Conservation (phyloP, 1,140 invertebrate genomes). For the Drosophila paulistorum region DNA sequence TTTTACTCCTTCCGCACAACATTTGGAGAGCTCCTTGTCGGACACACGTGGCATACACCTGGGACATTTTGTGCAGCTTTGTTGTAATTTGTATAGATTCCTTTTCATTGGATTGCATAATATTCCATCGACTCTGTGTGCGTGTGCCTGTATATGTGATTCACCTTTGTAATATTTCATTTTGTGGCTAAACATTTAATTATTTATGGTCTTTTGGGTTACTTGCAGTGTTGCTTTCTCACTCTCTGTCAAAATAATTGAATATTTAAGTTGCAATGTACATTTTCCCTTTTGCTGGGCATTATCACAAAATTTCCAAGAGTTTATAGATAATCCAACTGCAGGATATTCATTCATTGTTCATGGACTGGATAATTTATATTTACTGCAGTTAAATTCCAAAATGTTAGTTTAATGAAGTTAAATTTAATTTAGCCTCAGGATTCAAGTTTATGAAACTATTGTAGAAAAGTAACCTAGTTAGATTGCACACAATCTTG, state of each 20-base stretch:
- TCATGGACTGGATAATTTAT: constrained; percentile 27
- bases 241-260: constrained; percentile 52
- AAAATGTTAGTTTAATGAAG: constrained; percentile 18
- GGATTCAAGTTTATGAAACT: constrained; percentile 43
- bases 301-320: constrained; percentile 22
- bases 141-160: constrained; percentile 14
- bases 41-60: constrained; percentile 50
- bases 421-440: neutral
- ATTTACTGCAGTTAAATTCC: constrained; percentile 20
- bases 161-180: constrained; percentile 65
- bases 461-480: constrained; percentile 42
- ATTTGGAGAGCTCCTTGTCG: constrained; percentile 20
- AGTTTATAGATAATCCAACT: constrained; percentile 27
- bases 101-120: constrained; percentile 69
- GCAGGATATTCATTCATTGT: constrained; percentile 40
- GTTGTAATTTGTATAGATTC: constrained; percentile 48
- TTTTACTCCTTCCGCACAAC: neutral
- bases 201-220: constrained; percentile 53
- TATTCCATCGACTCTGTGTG: constrained; percentile 21
- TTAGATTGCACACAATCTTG: constrained; percentile 35
- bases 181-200: constrained; percentile 46
- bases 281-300: neutral
- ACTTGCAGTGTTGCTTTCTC: constrained; percentile 29
- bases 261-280: constrained; percentile 65
- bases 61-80: constrained; percentile 50